These are phyloP conservation scores for Pseudococcus longispinus DNA, from an alignment of 2,888 invertebrate species.

Conservation along the genomic window DNA sequence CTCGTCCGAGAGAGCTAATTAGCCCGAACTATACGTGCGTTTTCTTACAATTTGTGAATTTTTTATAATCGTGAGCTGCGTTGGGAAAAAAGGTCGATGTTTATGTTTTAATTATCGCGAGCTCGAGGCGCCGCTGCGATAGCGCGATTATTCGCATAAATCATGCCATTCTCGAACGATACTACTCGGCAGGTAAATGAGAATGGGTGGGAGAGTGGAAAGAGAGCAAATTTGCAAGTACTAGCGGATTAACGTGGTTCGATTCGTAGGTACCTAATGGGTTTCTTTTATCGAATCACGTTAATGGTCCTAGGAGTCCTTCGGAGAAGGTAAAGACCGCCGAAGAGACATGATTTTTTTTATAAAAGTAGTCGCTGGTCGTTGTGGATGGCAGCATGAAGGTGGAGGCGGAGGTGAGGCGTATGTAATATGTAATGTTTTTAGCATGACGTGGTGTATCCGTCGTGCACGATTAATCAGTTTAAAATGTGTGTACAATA, in stretches of 20 bases:
- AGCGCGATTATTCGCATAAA: background rate
- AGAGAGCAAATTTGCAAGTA: background rate
- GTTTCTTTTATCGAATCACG: background rate
- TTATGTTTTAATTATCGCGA: background rate
- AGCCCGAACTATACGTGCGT: background rate
- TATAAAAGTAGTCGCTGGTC: background rate
- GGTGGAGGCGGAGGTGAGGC: background rate
- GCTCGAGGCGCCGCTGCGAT: background rate
- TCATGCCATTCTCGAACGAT: background rate
- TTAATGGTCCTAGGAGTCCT: background rate
- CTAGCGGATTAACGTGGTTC: background rate
- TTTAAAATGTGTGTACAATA: conserved; percentile 11
- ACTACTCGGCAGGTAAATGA: background rate
- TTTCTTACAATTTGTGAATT: background rate
- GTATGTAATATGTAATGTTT: conserved; percentile 3
- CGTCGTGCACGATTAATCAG: conserved; percentile 16
- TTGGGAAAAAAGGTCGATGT: background rate
- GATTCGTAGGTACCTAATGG: background rate
- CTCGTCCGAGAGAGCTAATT: background rate
- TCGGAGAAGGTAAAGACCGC: conserved; percentile 3
- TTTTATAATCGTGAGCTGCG: background rate
- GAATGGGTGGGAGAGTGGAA: background rate
- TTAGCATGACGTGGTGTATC: conserved; percentile 16
- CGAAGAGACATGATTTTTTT: conserved; percentile 2
- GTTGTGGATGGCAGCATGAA: background rate